phyloP scores from a whole-genome alignment of 1,140 invertebrate genomes.

The Drosophila biarmipes region DNA sequence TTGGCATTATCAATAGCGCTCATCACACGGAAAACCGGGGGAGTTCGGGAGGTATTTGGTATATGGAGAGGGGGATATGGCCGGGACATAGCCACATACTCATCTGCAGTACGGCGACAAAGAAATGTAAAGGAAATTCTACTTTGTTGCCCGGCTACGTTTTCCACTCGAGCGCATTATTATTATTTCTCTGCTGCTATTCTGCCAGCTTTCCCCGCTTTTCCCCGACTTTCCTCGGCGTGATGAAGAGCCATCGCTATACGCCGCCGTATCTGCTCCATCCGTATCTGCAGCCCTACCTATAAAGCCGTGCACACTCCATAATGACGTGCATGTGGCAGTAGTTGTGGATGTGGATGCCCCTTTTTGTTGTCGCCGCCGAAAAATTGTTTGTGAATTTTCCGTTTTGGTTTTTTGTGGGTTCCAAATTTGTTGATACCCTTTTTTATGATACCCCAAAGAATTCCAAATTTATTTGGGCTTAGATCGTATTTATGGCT shows the following conservation, averaged over 20 bases:
- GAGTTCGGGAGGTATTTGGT: background rate
- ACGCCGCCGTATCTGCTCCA: constrained; percentile 14
- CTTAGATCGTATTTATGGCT: background rate
- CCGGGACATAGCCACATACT: constrained; percentile 22
- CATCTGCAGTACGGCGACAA: constrained; percentile 34
- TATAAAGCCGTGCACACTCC: constrained; percentile 17
- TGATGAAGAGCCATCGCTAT: constrained; percentile 40
- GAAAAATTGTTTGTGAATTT: constrained; percentile 16
- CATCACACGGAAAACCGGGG: constrained; percentile 51
- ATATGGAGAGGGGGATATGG: background rate
- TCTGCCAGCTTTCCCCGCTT: constrained; percentile 1
- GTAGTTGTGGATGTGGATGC: no score
- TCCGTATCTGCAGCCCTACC: constrained; percentile 5
- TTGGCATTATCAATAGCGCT: constrained; percentile 72
- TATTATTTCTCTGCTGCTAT: constrained; percentile 51
- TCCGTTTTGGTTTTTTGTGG: background rate
- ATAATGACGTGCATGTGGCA: constrained; percentile 61
- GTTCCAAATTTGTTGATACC: background rate
- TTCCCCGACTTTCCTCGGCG: constrained; percentile 2
- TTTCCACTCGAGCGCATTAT: constrained; percentile 77
- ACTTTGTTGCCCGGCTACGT: constrained; percentile 66
- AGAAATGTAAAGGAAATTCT: constrained; percentile 51
- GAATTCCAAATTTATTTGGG: background rate
- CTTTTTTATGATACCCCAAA: background rate
- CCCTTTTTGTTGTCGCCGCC: constrained; percentile 32